These are phyloP conservation scores for Cassiopea andromeda DNA, from an alignment of 30 jellyfish, hydroid and myxozoan genomes.

Conservation along the genomic window DNA sequence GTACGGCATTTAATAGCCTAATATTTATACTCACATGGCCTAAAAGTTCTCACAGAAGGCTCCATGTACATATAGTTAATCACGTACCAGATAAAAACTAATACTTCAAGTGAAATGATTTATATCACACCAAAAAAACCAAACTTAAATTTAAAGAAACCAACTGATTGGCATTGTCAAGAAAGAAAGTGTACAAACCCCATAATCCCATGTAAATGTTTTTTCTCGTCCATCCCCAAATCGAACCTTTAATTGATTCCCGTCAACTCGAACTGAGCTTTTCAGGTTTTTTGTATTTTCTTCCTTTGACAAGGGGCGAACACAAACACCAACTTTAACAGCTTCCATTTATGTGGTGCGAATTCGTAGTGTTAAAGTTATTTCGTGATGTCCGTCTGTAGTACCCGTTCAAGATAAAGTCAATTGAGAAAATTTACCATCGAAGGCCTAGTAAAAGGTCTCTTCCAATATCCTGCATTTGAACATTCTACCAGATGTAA, in stretches of 20 bases:
- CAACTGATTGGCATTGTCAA: not conserved
- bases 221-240: conserved; percentile 94
- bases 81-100: too few species aligned
- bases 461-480: not conserved
- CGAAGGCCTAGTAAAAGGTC: not conserved
- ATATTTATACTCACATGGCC: too few species aligned
- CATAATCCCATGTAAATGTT: conserved; percentile 90
- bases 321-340: conserved; percentile 94
- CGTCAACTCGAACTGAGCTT: conserved; percentile 69
- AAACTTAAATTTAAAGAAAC: not conserved
- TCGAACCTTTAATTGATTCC: conserved; percentile 82
- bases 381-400: not conserved
- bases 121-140: not conserved
- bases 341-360: conserved; percentile 59
- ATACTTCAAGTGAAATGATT: too few species aligned
- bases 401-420: not conserved
- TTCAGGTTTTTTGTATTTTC: conserved; percentile 66
- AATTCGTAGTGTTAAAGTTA: not conserved
- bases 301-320: conserved; percentile 81
- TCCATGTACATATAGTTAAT: too few species aligned
- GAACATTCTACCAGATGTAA: not conserved
- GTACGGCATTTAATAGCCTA: too few species aligned
- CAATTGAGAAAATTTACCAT: not conserved
- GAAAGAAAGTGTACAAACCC: conserved; percentile 59
- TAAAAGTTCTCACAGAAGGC: too few species aligned